Base-by-base conservation (phyloP, 30 jellyfish, hydroid and myxozoan species). In the Rhopilema esculentum region DNA sequence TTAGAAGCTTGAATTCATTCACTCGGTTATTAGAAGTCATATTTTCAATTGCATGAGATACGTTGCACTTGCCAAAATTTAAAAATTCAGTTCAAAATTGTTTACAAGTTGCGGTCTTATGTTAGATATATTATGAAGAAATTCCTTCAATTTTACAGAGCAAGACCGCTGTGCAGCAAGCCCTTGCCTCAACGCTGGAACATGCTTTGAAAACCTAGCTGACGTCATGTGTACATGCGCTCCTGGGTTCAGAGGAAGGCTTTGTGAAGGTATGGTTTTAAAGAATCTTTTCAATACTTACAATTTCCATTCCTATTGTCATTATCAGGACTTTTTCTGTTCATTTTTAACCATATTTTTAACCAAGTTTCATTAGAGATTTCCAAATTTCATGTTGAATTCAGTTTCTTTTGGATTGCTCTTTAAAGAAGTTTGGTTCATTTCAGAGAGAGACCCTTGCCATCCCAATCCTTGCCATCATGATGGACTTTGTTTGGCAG, bases 381-480 rank as follows among this genome's bases (percentile, higher is more conserved):
- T n/a, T n/a, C n/a, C n/a, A n/a, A n/a, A n/a, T n/a, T n/a, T n/a
- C n/a, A n/a, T n/a, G n/a, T n/a, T n/a, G n/a, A n/a, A n/a, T n/a
- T n/a, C n/a, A 7, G 29, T 65, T 66, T 1, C 22, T 66, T 4
- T 12, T 20, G 32, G 1, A 21, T 21, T 66, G 29, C 0, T 12
- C 29, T 15, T 21, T 21, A 1, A 1, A 66, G 32, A 27, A 16
- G 31, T 1, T 50, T 23, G 12, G 15, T 71, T 26, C 8, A 8
- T 75, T 83, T 27, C 76, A 93, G 98, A 75, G 26, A 96, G 98
- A 20, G 97, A 93, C 80, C 98, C 98, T 21, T 93, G 98, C 84
- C 98, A 93, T 78, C 97, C 97, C 8, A 89, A 76, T 69, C 98
- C 97, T 17, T 93, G 98, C 74, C 98, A 89, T 19, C 97, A 93